These are phyloP conservation scores for Eutrigla gurnardus DNA, from an alignment of 2,797 vertebrate species.

Conservation along the genomic window DNA sequence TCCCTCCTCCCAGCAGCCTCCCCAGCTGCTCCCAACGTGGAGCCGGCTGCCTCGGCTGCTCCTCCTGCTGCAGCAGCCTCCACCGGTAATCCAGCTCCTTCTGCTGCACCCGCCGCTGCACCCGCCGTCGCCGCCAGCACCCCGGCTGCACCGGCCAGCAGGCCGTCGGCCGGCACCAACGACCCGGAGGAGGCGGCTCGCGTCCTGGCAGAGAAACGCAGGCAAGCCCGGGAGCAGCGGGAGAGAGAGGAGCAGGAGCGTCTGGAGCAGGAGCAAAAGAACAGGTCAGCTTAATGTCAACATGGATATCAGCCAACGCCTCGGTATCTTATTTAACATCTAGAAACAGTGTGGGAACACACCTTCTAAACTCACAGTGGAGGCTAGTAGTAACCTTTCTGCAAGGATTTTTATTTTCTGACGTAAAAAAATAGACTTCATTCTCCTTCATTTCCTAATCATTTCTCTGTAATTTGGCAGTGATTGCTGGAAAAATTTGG, in stretches of 20 bases:
- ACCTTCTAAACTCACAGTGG: neutral
- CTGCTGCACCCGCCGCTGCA: conserved; percentile 28
- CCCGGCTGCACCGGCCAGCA: conserved; percentile 15
- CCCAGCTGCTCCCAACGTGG: conserved; percentile 23
- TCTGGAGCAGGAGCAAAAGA: conserved; percentile 89
- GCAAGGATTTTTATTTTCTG: no score
- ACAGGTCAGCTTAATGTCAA: conserved; percentile 78
- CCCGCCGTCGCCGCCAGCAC: neutral
- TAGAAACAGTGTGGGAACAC: neutral
- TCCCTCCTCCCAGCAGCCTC: conserved; percentile 53
- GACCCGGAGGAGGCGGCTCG: conserved; percentile 92
- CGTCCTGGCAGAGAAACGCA: conserved; percentile 90
- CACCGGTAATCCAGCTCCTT: conserved; percentile 13
- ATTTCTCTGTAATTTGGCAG: neutral
- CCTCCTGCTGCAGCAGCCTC: conserved; percentile 21
- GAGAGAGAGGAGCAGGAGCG: conserved; percentile 93
- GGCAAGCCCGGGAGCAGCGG: conserved; percentile 93
- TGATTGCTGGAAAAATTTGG: neutral
- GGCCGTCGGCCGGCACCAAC: conserved; percentile 90
- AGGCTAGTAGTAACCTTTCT: neutral
- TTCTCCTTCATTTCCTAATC: neutral
- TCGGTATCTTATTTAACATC: neutral
- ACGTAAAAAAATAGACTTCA: neutral
- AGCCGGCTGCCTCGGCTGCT: conserved; percentile 23
- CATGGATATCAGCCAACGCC: neutral